A percentile compares a stretch with the other conserved stretches of the same genome.
Conservation (phyloP, 2,797 vertebrate species). For the Betta splendens region DNA sequence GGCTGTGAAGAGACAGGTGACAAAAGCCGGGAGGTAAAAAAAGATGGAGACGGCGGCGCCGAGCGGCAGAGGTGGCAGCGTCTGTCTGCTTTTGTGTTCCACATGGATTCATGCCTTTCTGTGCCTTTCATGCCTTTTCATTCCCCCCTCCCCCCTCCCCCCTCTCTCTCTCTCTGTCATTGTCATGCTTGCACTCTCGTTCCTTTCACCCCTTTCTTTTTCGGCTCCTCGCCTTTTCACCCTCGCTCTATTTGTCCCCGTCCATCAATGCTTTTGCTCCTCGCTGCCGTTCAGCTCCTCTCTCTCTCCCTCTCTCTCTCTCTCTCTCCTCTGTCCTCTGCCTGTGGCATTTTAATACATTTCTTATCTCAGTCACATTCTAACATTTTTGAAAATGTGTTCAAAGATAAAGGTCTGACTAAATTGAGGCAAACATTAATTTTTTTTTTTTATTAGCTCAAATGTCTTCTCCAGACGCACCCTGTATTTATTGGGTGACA, state of each 20-base stretch:
- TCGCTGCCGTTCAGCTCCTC: constrained; percentile 37
- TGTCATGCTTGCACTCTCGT: constrained; percentile 46
- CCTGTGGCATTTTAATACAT: constrained; percentile 1
- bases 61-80: constrained; percentile 41
- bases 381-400: neutral
- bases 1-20: constrained; percentile 22
- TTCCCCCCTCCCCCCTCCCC: constrained; percentile 46
- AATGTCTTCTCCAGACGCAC: neutral
- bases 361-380: neutral
- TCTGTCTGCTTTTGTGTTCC: constrained; percentile 65
- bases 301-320: constrained; percentile 15
- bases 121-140: constrained; percentile 53
- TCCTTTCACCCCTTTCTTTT: constrained; percentile 42
- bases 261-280: constrained; percentile 28
- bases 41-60: constrained; percentile 3
- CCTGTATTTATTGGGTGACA: neutral
- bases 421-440: neutral
- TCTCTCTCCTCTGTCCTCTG: constrained; percentile 9
- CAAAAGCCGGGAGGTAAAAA: constrained; percentile 1
- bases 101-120: constrained; percentile 60
- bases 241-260: constrained; percentile 39
- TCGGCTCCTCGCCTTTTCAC: constrained; percentile 49
- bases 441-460: too few relatives aligned
- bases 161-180: constrained; percentile 50
- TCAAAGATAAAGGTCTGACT: neutral